phyloP scores from a whole-genome alignment of 2,797 vertebrate genomes.

The Pseudochaenichthys georgianus region DNA sequence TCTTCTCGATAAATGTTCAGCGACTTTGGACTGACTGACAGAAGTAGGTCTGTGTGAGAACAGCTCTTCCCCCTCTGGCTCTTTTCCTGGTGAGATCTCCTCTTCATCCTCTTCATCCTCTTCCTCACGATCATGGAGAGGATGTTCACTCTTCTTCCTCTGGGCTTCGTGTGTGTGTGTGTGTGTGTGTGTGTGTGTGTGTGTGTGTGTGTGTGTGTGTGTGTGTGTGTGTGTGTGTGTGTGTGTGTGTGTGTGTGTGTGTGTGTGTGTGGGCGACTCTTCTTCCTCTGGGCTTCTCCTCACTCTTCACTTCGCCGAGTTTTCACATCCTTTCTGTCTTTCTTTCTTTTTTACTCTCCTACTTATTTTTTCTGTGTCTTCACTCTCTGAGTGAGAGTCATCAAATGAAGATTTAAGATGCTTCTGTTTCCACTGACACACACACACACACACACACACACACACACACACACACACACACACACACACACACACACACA shows the following conservation, averaged over 20 bases:
- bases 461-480: slow-evolving; percentile 10
- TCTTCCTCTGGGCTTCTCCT: too few species aligned
- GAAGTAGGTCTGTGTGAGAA: slow-evolving; percentile 69
- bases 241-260: too few species aligned
- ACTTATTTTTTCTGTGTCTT: slow-evolving; percentile 29
- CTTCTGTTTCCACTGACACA: slow-evolving; percentile 75
- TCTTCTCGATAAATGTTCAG: slow-evolving; percentile 26
- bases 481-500: slow-evolving; percentile 17
- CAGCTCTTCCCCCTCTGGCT: slow-evolving; percentile 42
- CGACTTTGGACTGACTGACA: slow-evolving; percentile 57
- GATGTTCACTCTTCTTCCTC: slow-evolving; percentile 6
- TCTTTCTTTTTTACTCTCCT: neutral
- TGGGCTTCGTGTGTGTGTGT: too few species aligned
- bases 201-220: too few species aligned
- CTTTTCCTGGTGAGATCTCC: slow-evolving; percentile 49
- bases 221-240: too few species aligned
- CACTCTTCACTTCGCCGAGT: slow-evolving; percentile 1
- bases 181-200: too few species aligned
- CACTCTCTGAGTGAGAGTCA: slow-evolving; percentile 72
- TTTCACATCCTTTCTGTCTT: neutral
- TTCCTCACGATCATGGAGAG: slow-evolving; percentile 20
- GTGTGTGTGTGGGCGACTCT: too few species aligned
- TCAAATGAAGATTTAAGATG: slow-evolving; percentile 86
- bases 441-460: slow-evolving; percentile 18
- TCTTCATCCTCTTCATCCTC: slow-evolving; percentile 43